Evolutionary conservation across 2,888 invertebrate species (phyloP), one percentile per base, ranked within the genome.

Genomic region (Parelbella ahira): DNA sequence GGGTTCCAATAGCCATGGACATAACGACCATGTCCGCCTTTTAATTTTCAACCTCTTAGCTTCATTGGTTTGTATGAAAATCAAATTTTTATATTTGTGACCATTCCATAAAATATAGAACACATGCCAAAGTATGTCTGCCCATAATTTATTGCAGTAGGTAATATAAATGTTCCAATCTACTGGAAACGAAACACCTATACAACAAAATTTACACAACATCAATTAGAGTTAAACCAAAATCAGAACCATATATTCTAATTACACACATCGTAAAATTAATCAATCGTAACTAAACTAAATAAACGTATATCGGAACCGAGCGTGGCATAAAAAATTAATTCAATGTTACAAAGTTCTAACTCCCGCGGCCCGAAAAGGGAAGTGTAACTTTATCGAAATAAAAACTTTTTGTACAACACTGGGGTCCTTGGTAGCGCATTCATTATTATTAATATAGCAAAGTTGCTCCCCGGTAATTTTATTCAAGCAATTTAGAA

Each of bases 381-480:
- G 58, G 58, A 60, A 60, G 66, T 71, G 65, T 63, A 72, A 80
- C 78, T 81, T 71, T 73, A 67, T 77, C 72, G 61, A 64, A 78
- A 71, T 74, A 69, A 70, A 75, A 79, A 72, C 61, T 69, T 76
- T 69, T 66, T 59, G 55, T 69, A 60, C 60, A 67, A 66, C 64
- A 66, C 59, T 63, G 63, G 74, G 79, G 78, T 70, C 68, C 67
- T 64, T 60, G 61, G 61, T 58, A 60, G 53, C 65, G 64, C 68
- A 68, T 71, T 72, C 77, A 76, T 80, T 82, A 80, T 82, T 81
- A 77, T 81, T 77, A 81, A 78, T 79, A 73, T 67, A 61, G 62
- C 67, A 76, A 75, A 78, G 80, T 83, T 79, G 70, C 63, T 69
- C 69, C 71, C 69, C 59, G 63, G 63, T 68, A 69, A 69, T 68